A percentile compares a stretch with the other conserved stretches of the same genome.
phyloP scores from a whole-genome alignment of 2,888 invertebrate genomes.

The Acholoe squamosa region DNA sequence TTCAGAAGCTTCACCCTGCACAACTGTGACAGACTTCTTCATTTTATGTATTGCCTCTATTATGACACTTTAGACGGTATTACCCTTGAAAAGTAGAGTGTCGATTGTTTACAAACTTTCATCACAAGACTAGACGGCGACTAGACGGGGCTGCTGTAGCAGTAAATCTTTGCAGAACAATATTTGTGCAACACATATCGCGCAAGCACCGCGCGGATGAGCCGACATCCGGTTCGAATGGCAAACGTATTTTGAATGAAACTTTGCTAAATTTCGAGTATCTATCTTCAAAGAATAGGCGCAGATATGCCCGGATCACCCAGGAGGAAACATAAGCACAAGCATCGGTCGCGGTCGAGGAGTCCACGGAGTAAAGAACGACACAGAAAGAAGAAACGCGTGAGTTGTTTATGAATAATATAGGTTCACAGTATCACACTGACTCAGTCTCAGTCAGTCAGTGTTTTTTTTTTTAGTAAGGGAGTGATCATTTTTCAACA shows the following conservation, averaged over 20 bases:
- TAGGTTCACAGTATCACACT: no score
- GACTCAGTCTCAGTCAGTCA: no score
- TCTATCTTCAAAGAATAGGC: not conserved
- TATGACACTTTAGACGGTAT: not conserved
- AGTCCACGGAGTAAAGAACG: constrained; percentile 27
- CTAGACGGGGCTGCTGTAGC: not conserved
- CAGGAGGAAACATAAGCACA: constrained; percentile 25
- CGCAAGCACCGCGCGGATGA: not conserved
- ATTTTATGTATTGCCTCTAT: not conserved
- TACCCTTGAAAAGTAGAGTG: not conserved
- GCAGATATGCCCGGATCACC: constrained; percentile 16
- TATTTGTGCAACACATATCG: not conserved
- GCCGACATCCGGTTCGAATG: constrained; percentile 28
- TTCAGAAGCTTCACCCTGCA: constrained; percentile 65
- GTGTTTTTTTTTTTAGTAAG: no score
- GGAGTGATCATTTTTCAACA: no score
- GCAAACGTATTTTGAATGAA: constrained; percentile 31
- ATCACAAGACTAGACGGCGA: not conserved
- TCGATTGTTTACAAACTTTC: not conserved
- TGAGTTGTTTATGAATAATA: not conserved
- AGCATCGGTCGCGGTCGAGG: constrained; percentile 38
- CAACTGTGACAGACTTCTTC: constrained; percentile 39
- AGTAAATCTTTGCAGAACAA: not conserved
- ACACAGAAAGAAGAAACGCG: constrained; percentile 40
- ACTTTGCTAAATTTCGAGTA: not conserved